Percentiles rank a stretch among this genome's conserved stretches.
Evolutionary conservation across 2,113 vertebrate genomes (phyloP).

Genomic region (Caracal caracal): DNA sequence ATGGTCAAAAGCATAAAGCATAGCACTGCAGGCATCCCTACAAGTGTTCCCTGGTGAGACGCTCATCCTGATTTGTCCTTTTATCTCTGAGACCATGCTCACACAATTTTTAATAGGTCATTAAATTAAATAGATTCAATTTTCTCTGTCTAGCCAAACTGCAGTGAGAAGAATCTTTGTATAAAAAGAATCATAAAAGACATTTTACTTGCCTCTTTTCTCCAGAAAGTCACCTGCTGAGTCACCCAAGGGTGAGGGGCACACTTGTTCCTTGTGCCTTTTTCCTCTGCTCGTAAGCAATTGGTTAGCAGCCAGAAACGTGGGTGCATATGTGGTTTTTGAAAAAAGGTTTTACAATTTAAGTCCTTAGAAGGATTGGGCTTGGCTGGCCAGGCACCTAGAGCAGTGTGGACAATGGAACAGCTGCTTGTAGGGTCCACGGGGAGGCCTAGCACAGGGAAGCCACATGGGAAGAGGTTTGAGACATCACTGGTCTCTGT

Average conservation of each 20-base stretch:
- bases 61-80: conserved; percentile 1
- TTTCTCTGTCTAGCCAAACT: conserved; percentile 63
- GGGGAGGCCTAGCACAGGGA: background rate
- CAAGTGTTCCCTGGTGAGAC: conserved; percentile 3
- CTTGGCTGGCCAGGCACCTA: background rate
- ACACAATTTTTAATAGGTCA: conserved; percentile 56
- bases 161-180: conserved; percentile 40
- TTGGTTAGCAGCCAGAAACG: background rate
- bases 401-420: background rate
- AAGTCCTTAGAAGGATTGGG: background rate
- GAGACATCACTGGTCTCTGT: background rate
- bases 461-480: background rate
- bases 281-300: background rate
- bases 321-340: background rate
- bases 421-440: too few relatives aligned
- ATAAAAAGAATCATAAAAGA: conserved; percentile 37
- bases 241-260: background rate
- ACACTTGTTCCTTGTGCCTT: background rate
- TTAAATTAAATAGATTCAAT: conserved; percentile 63
- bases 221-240: background rate
- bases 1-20: background rate
- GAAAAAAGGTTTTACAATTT: background rate
- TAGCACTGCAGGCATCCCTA: background rate
- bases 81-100: conserved; percentile 28
- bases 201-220: conserved; percentile 3